Evolutionary conservation across 2,797 vertebrate genomes (phyloP), one percentile per base, ranked within the genome.

Genomic region (Rhabdomys pumilio): DNA sequence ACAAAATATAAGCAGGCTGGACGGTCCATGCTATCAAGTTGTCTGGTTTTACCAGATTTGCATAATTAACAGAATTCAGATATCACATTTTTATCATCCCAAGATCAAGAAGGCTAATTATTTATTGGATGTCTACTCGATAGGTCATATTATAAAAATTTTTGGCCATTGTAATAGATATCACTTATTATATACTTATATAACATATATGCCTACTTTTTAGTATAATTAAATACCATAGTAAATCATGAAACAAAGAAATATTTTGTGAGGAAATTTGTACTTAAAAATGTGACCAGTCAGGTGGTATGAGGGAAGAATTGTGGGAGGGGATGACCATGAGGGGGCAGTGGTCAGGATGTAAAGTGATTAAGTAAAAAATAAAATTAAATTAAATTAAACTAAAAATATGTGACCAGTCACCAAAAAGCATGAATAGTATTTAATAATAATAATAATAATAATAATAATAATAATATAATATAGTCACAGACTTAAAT

Each of bases 241-340:
- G 20, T 72, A 84, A 95, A 20, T 96, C 44, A 11, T 81, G 75
- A 95, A 94, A 38, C 59, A 90, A 94, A 95, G 26, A n/a, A 89
- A 41, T 1, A 57, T n/a, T 95, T 96, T 96, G 53, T 73, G 67
- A 72, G 76, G 31, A 91, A 73, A 96, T 53, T 9, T 65, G 55
- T 47, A 26, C 15, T 19, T 85, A 14, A 65, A 38, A 82, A 59
- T 61, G 7, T 61, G 80, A 41, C 22, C 55, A 81, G 34, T 69
- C 67, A 72, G 69, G n/a, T 3, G 17, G 17, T 38, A 72, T 19
- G 67, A 6, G 34, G 17, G 14, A 72, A 72, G 7, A 2, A n/a
- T 20, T 72, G 34, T n/a, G 34, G 2, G 34, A n/a, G 34, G 34
- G 65, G 15, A 15, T 69, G 6, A n/a, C 34, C 6, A 8, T 2